Base-by-base conservation (phyloP, 2,888 invertebrate genomes). In the Drosophila tanythrix region DNA sequence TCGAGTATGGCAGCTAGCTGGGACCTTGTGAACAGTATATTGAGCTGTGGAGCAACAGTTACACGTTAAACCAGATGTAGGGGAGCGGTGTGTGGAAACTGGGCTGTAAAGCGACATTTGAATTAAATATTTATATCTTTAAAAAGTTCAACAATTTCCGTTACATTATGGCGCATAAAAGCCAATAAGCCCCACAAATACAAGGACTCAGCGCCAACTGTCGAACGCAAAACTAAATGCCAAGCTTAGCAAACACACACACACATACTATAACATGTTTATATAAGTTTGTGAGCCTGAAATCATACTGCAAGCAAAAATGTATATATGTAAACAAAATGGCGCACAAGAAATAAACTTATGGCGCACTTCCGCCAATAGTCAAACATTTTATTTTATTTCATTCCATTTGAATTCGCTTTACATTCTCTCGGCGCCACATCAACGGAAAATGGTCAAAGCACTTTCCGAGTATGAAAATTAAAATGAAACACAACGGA, bases 281-380 rank as follows among this genome's bases (percentile, higher is more conserved):
- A 29, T 21, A 13, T n/a, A 38, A 33, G 31, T 40, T 40, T 15
- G 53, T 35, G 56, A 56, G 70, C 72, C 70, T 46, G 38, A 60
- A 68, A 76, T 71, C 70, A 63, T 46, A 65, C 82, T 69, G 70
- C 70, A 61, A 56, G 53, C 60, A 78, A 72, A 59, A 68, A 31
- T 57, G 2, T 57, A 15, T 51, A 29, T 51, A 63, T 75, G 77
- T 79, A 73, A 80, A 74, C 82, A 86, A 77, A 88, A 83, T 87
- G 83, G 88, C 83, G 79, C 64, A 79, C 76, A 79, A 86, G 81
- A 86, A 88, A 82, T 81, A 72, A 88, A 88, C 87, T 89, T 89
- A 87, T 89, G 89, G 85, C 83, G 70, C 76, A 88, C 88, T 87
- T 89, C 88, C 88, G 88, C 85, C 83, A 82, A 80, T 86, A 87